Conservation (phyloP, 2,797 vertebrate species). For the Peromyscus eremicus region DNA sequence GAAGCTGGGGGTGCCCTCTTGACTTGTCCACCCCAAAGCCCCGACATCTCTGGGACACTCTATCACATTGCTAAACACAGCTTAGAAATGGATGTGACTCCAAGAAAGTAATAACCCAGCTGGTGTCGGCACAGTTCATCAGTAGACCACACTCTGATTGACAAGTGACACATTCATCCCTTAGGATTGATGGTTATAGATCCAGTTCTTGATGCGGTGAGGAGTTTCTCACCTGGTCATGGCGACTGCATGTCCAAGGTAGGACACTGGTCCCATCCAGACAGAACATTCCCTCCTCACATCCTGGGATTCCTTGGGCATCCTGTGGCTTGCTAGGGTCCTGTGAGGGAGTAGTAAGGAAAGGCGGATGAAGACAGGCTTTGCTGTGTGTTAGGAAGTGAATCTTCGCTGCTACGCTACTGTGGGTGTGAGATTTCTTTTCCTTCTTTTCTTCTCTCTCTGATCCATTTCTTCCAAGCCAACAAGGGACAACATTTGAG, state of each 20-base stretch:
- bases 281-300: neutral
- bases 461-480: neutral
- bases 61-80: neutral
- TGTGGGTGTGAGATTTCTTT: neutral
- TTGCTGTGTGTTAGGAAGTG: neutral
- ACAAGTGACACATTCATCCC: neutral
- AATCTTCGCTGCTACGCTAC: neutral
- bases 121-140: neutral
- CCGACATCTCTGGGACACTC: neutral
- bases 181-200: neutral
- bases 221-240: neutral
- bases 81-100: neutral
- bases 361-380: neutral
- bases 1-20: neutral
- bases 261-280: neutral
- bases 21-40: neutral
- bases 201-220: neutral
- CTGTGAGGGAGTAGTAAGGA: neutral
- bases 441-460: neutral
- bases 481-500: neutral
- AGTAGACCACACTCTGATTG: accelerated
- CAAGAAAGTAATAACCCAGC: neutral
- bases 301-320: neutral
- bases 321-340: neutral
- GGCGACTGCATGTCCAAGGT: neutral